A percentile compares a stretch with the other conserved stretches of the same genome.
Conservation (phyloP, 37 sponge, comb jelly and placozoan species). For the Lycopodina hypogea region DNA sequence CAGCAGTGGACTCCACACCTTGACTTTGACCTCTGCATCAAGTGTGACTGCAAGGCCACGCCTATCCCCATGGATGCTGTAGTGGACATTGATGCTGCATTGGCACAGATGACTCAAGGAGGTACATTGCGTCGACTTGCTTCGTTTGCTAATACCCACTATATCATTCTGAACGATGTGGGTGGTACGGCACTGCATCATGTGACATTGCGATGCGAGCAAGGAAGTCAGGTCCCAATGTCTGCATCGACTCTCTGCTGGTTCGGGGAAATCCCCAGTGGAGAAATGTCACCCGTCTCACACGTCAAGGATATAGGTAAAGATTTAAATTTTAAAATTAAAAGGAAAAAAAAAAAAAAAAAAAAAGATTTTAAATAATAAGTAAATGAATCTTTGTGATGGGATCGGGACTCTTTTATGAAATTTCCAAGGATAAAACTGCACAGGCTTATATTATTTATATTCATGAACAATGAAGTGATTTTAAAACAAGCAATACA, state of each 20-base stretch:
- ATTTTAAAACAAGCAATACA: no score
- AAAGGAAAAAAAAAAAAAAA: no score
- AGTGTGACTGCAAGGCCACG: slow-evolving; percentile 21
- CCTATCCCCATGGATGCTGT: slow-evolving; percentile 9
- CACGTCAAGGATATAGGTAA: slow-evolving; percentile 26
- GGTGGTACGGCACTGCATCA: slow-evolving; percentile 24
- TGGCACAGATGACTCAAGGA: background rate
- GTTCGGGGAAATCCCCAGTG: slow-evolving; percentile 42
- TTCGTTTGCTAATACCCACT: background rate
- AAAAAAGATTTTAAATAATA: no score
- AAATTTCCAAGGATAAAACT: no score
- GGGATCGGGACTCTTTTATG: no score
- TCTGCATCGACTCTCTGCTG: slow-evolving; percentile 47
- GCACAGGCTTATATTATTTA: no score
- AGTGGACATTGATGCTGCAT: slow-evolving; percentile 8
- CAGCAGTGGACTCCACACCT: slow-evolving; percentile 63
- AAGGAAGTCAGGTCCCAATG: slow-evolving; percentile 44
- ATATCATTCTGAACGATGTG: slow-evolving; percentile 41
- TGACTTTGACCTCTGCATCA: slow-evolving; percentile 53
- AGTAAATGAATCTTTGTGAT: no score
- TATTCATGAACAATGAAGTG: no score
- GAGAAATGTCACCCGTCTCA: background rate
- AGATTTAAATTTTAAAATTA: background rate
- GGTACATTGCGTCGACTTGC: background rate
- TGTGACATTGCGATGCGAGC: slow-evolving; percentile 43